phyloP scores from a whole-genome alignment of 2,113 vertebrate species.

The Telmatochromis sp. region DNA sequence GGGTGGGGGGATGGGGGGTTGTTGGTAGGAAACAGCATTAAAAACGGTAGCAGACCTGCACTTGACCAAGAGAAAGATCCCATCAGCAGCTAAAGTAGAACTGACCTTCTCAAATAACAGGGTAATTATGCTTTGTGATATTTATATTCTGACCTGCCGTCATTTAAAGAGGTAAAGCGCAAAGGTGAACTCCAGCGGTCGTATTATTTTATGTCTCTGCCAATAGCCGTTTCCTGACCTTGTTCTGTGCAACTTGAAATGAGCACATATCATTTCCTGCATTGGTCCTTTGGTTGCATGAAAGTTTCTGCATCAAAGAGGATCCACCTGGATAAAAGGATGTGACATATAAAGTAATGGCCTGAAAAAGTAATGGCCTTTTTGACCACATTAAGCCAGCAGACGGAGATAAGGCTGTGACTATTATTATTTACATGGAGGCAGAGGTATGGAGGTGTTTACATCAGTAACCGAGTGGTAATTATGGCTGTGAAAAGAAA shows the following conservation, averaged over 20 bases:
- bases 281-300: not conserved
- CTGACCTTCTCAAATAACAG: constrained; percentile 33
- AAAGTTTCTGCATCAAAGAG: not conserved
- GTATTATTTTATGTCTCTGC: not conserved
- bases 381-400: constrained; percentile 12
- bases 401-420: not conserved
- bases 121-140: constrained; percentile 12
- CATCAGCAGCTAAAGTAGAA: not conserved
- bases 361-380: not conserved
- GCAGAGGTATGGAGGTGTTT: not conserved
- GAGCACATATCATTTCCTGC: not conserved
- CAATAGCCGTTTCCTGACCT: not conserved
- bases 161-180: constrained; percentile 4
- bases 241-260: not conserved
- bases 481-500: not conserved
- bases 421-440: not conserved
- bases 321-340: not conserved
- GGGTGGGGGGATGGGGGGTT: not conserved
- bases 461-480: not conserved
- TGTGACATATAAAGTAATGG: constrained; percentile 32
- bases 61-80: not conserved
- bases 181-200: not conserved
- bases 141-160: constrained; percentile 19
- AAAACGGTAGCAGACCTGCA: not conserved
- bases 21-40: constrained; percentile 3